Evolutionary conservation across 2,113 vertebrate genomes (phyloP), one percentile per base, ranked within the genome.

Genomic region (Xenus cinereus): DNA sequence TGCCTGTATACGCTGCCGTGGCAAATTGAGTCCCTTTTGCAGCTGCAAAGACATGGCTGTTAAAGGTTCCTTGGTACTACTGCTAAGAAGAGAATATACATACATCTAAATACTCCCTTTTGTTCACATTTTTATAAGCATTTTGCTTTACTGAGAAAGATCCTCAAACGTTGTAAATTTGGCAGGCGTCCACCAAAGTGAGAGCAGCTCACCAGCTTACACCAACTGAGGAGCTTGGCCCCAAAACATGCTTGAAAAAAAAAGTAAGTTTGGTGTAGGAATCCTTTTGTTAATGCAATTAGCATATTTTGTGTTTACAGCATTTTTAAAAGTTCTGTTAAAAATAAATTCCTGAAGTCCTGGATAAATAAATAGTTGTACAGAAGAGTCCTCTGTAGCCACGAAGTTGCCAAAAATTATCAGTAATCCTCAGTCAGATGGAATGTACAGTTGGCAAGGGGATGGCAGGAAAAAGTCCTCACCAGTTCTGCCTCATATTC

Each of bases 361-460:
- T 94, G 91, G 69, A 84, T 97, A 97, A 97, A 98, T 97, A 97
- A 97, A 97, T 96, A 96, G 93, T 93, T 89, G 93, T 96, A 97
- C 95, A 97, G 96, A 98, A 95, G 94, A 95, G 91, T 81, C 87
- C 62, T 96, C 96, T 97, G 91, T 96, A 92, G 90, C 89, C 96
- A 97, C 2, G 63, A 97, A 94, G 87, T 97, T 97, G 97, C 96
- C 97, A 97, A 91, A 97, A 97, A 98, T 96, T 94, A 97, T 98
- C 95, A 95, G 97, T 93, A 87, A 97, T 97, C 89, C 96, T 97
- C 96, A 97, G 95, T 96, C 94, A 96, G 96, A 92, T 97, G 97
- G 97, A 98, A 97, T 98, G 97, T 97, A 97, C 94, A 96, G 93
- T 97, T 97, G 97, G 97, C 96, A 97, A 95, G 85, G 75, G 74